These are phyloP conservation scores for Oegoconia quadripuncta DNA, from an alignment of 2,888 invertebrate genomes.

Conservation along the genomic window DNA sequence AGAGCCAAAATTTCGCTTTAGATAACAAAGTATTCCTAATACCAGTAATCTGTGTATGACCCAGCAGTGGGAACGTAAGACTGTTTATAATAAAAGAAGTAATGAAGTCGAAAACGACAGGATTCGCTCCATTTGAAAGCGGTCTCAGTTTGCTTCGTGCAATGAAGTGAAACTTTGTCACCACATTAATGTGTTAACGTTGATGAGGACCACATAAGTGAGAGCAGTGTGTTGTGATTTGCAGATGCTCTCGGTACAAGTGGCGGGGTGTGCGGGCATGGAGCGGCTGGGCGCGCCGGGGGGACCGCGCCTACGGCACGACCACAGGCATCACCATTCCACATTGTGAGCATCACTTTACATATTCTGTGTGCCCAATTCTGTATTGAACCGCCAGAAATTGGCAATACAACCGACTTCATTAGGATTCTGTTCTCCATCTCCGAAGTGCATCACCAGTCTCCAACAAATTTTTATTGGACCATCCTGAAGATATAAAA, in stretches of 20 bases:
- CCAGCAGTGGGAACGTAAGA: too few relatives aligned
- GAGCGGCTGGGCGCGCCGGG: slow-evolving; percentile 82
- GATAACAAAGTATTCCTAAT: too few relatives aligned
- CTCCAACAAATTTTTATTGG: not conserved
- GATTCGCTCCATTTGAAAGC: not conserved
- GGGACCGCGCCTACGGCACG: slow-evolving; percentile 80
- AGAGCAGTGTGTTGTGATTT: slow-evolving; percentile 79
- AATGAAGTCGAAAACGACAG: not conserved
- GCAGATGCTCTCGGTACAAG: slow-evolving; percentile 86
- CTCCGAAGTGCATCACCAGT: not conserved
- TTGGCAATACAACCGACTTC: too few relatives aligned
- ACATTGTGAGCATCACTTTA: slow-evolving; percentile 56
- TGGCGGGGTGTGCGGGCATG: slow-evolving; percentile 86
- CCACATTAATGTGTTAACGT: not conserved
- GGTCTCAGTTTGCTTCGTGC: not conserved
- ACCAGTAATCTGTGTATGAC: too few relatives aligned
- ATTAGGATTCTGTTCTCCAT: too few relatives aligned
- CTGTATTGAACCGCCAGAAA: too few relatives aligned
- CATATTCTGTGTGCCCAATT: not conserved
- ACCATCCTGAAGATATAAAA: not conserved
- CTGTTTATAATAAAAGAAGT: not conserved
- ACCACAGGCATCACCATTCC: slow-evolving; percentile 74
- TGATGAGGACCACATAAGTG: slow-evolving; percentile 73
- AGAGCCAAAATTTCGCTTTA: too few relatives aligned
- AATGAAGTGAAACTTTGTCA: too few relatives aligned